phyloP scores from a whole-genome alignment of 2,888 invertebrate species.

The Ditylenchus weischeri region DNA sequence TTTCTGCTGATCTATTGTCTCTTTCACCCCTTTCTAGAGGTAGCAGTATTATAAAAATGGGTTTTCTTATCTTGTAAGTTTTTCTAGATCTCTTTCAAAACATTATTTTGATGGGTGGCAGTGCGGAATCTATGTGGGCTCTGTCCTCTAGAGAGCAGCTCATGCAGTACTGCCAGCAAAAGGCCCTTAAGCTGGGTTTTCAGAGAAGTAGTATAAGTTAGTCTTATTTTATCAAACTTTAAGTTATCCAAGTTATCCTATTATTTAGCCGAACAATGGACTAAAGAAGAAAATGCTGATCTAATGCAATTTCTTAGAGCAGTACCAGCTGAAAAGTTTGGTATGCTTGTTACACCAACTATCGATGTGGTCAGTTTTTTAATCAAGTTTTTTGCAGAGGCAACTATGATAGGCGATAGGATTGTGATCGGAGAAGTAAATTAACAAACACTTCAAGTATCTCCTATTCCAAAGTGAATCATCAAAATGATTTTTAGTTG shows the following conservation, averaged over 20 bases:
- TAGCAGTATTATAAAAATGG: conserved; percentile 3
- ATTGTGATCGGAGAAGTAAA: conserved; percentile 41
- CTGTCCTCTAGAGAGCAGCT: conserved; percentile 36
- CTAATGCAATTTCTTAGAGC: conserved; percentile 44
- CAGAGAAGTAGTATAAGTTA: conserved; percentile 31
- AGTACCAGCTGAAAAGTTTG: conserved; percentile 46
- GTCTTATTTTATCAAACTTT: background rate
- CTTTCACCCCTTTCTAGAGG: conserved; percentile 45
- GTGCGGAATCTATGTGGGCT: conserved; percentile 49
- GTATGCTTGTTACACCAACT: conserved; percentile 1
- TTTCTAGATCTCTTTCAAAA: conserved; percentile 45
- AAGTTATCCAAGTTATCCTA: no score
- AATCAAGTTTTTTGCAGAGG: conserved; percentile 32
- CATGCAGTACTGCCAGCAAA: conserved; percentile 44
- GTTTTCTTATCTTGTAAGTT: no score
- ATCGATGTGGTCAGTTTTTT: background rate
- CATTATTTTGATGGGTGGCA: conserved; percentile 52
- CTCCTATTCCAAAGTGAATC: no score
- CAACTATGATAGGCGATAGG: conserved; percentile 44
- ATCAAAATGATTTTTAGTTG: background rate
- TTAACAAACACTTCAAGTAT: no score
- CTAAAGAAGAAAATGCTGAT: conserved; percentile 42
- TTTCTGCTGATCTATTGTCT: conserved; percentile 47
- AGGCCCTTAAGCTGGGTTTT: conserved; percentile 50
- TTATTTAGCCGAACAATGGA: conserved; percentile 31